Base-by-base conservation (phyloP, 2,797 vertebrate genomes). In the Acrossocheilus wenchowensis region DNA sequence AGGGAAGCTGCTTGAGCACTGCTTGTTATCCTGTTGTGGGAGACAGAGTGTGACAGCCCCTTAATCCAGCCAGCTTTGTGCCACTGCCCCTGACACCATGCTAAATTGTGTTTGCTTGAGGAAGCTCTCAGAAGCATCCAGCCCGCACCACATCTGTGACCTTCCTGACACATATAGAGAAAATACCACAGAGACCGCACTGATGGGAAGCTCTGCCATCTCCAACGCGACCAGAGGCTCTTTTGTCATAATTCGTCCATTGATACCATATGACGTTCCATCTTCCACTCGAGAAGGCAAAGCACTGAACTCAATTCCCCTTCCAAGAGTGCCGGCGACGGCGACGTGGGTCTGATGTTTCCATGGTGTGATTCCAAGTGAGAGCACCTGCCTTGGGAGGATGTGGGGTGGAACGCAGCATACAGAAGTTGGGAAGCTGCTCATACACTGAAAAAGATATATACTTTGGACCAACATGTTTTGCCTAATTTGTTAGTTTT, bases 21-120 rank as follows among this genome's bases (percentile, higher is more conserved):
- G 92, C 92, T 92, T 91, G 87, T 91, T 92, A 89, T 77, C 90
- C 86, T 72, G 80, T 88, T 86, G 82, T 84, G 79, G 82, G 82
- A 66, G 21, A 64, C 64, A 50, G 68, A 90, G 88, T 91, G 89
- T 87, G 93, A 93, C 92, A 92, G 83, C 87, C 88, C 50, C 73
- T 90, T 90, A 92, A 93, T 91, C 91, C 89, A 91, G 86, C 89
- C 89, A 90, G 94, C 91, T 93, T 92, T 93, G 89, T 89, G 89
- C 90, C 88, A 68, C 86, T 89, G 90, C 92, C 93, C 93, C 92
- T 91, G 90, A 90, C 52, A 85, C 86, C 84, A 89, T 83, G 87
- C 87, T 91, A 89, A 90, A 90, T 88, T 93, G 93, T 92, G 91
- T 91, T 88, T 92, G 91, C 91, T 93, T 92, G 91, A 91, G 93